Percentiles rank a stretch among this genome's conserved stretches.
phyloP scores from a whole-genome alignment of 2,113 vertebrate genomes.

The Paramormyrops kingsleyae region DNA sequence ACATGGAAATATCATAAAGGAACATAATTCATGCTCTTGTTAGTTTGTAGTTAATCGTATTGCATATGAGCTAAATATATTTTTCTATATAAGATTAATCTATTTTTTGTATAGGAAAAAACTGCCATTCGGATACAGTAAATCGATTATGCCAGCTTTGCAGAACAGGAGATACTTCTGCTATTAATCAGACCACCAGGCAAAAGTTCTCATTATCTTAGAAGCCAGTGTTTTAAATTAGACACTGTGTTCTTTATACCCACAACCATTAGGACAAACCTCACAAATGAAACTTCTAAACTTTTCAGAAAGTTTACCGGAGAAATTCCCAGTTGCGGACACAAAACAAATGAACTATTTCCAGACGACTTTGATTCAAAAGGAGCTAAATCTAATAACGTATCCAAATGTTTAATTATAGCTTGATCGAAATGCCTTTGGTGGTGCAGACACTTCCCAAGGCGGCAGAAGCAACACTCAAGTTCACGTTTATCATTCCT shows the following conservation, averaged over 20 bases:
- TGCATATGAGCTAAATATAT: not conserved
- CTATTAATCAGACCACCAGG: not conserved
- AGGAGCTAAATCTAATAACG: not conserved
- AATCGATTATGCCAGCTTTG: not conserved
- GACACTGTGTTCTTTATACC: not conserved
- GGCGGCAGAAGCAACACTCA: not conserved
- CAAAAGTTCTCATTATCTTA: slow-evolving; percentile 4
- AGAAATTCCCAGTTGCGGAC: not conserved
- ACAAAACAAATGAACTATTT: not conserved
- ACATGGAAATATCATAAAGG: not conserved
- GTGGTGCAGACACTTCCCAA: not conserved
- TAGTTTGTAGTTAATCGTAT: not conserved
- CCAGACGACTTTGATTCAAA: not conserved
- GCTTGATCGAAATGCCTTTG: not conserved
- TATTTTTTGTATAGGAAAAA: not conserved
- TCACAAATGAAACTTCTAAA: not conserved
- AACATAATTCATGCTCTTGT: not conserved
- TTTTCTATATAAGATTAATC: not conserved
- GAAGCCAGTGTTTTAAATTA: not conserved
- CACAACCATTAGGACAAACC: not conserved
- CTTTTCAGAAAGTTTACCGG: slow-evolving; percentile 15
- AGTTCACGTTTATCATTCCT: not conserved
- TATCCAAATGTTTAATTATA: not conserved
- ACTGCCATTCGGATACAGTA: not conserved
- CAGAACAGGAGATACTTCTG: not conserved